These are phyloP conservation scores for Cantharis flavilabris DNA, from an alignment of 2,888 invertebrate species.

Conservation along the genomic window DNA sequence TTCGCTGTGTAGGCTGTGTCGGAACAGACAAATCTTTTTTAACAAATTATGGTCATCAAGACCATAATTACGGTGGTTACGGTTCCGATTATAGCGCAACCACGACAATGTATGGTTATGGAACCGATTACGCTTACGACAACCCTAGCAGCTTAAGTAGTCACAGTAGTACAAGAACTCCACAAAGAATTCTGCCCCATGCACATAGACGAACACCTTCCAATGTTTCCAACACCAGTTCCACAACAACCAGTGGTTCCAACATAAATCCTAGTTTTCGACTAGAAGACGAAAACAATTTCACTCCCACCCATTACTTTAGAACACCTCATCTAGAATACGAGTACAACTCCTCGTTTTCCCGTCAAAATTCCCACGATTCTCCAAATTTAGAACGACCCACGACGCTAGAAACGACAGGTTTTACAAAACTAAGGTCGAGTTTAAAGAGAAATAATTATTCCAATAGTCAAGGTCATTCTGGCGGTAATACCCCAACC, in stretches of 20 bases:
- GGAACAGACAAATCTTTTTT: slow-evolving; percentile 39
- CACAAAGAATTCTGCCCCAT: slow-evolving; percentile 54
- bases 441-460: slow-evolving; percentile 77
- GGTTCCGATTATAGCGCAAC: slow-evolving; percentile 52
- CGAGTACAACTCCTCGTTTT: slow-evolving; percentile 46
- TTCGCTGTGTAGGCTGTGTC: slow-evolving; percentile 46
- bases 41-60: slow-evolving; percentile 40
- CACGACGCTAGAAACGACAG: slow-evolving; percentile 67
- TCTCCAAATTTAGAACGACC: slow-evolving; percentile 61
- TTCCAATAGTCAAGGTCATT: slow-evolving; percentile 54
- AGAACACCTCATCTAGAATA: slow-evolving; percentile 51
- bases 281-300: slow-evolving; percentile 63
- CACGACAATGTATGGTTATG: slow-evolving; percentile 53
- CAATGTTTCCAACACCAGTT: slow-evolving; percentile 70
- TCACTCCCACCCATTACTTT: slow-evolving; percentile 57
- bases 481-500: slow-evolving; percentile 74
- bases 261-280: slow-evolving; percentile 67
- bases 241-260: slow-evolving; percentile 60
- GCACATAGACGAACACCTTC: slow-evolving; percentile 79
- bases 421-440: slow-evolving; percentile 71
- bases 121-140: slow-evolving; percentile 61
- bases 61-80: slow-evolving; percentile 47
- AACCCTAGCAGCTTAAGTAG: slow-evolving; percentile 60
- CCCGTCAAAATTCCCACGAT: slow-evolving; percentile 59
- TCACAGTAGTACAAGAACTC: slow-evolving; percentile 53